Evolutionary conservation across 2,797 vertebrate genomes (phyloP), one percentile per base, ranked within the genome.

Genomic region (Spinus olivaceus): DNA sequence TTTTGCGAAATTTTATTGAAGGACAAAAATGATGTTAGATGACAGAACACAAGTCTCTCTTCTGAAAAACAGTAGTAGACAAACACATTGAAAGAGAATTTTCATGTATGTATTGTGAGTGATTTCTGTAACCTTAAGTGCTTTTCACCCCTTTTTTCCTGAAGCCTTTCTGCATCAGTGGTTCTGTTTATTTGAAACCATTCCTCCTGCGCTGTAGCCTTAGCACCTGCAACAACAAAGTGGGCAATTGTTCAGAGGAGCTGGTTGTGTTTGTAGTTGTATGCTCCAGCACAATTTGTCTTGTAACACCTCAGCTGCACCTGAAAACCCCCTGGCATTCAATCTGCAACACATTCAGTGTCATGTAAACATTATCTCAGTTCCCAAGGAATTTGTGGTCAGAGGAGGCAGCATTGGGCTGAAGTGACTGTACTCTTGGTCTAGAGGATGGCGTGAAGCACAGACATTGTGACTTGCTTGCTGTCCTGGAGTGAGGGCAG

Each of bases 381-480:
- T 33, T 69, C 20, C 14, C 14, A 30, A 30, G 69, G 53, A 27
- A 8, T 46, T 21, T 63, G 51, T 64, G 42, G 33, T 57, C 50
- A 30, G 33, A 78, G 37, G 57, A 12, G 53, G 22, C 28, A 64
- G 3, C 6, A 2, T 14, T 72, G 39, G 22, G 9, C 51, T 59
- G 35, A 28, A 41, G 14, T 41, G 42, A 5, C 27, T 44, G 13
- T 37, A 6, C 46, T 81, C 16, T 16, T 82, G 27, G 27, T 53
- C 10, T 44, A 5, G 23, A 16, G 23, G n/a, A 4, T 24, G 16
- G 2, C 42, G 2, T 50, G 25, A 18, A n/a, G 27, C 32, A 35
- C 39, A 39, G 70, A n/a, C 16, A 17, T 1, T 11, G 57, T 0
- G 0, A 37, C 21, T 42, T 64, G 16, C 8, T 27, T 10, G 2